phyloP scores from a whole-genome alignment of 2,797 vertebrate species.

The Pipistrellus nathusii region DNA sequence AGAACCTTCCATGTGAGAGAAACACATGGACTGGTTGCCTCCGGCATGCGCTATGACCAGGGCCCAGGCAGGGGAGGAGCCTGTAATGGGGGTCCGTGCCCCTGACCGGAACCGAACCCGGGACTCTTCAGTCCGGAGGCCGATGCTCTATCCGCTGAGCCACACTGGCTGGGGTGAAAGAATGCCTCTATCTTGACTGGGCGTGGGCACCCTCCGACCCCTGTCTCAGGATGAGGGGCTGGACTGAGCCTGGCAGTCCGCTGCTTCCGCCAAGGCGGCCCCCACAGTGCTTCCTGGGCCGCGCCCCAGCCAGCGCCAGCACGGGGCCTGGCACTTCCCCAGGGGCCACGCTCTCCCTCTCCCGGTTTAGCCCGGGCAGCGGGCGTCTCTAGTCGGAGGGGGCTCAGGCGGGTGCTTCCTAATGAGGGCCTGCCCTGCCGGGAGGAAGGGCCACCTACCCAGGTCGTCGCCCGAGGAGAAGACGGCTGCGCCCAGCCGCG shows the following conservation, averaged over 20 bases:
- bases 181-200: not conserved
- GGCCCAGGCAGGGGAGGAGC: too few species aligned
- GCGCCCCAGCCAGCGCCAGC: too few species aligned
- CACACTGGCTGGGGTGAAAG: not conserved
- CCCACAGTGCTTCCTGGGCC: not conserved
- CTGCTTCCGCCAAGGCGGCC: not conserved
- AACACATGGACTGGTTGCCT: too few species aligned
- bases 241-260: not conserved
- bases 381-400: too few species aligned
- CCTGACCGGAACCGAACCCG: too few species aligned
- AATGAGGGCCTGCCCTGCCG: too few species aligned
- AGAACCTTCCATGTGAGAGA: too few species aligned
- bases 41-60: too few species aligned
- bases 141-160: too few species aligned
- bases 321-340: not conserved
- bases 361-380: not conserved
- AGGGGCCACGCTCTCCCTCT: not conserved
- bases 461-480: slow-evolving; percentile 98
- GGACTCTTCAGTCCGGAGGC: too few species aligned
- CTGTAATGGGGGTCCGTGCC: too few species aligned
- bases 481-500: slow-evolving; percentile 96
- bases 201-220: not conserved
- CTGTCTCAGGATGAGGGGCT: not conserved
- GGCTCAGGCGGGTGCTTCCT: too few species aligned
- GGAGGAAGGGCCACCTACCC: slow-evolving; percentile 87